Percentiles rank a stretch among this genome's conserved stretches.
Evolutionary conservation across 64 coral and sea anemone genomes (phyloP).

Genomic region (Anthopleura sola): DNA sequence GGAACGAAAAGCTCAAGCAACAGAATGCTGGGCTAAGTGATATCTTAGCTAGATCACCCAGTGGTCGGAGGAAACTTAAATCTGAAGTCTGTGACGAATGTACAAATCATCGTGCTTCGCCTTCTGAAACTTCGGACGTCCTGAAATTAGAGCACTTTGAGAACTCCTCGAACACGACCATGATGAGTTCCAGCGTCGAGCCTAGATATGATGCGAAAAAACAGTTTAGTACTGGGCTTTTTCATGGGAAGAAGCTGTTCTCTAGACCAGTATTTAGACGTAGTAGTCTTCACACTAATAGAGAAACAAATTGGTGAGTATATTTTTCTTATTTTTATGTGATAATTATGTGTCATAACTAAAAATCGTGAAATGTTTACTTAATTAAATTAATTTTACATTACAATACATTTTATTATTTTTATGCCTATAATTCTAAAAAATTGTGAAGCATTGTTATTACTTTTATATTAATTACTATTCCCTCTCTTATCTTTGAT

Average conservation of each 20-base stretch:
- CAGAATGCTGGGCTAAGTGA: constrained; percentile 33
- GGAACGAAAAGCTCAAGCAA: constrained; percentile 36
- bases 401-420: neutral
- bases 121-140: neutral
- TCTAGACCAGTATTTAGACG: neutral
- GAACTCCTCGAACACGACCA: neutral
- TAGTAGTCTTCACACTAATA: neutral
- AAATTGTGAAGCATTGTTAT: neutral
- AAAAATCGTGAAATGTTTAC: neutral
- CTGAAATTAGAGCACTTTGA: neutral
- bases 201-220: no score
- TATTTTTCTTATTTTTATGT: neutral
- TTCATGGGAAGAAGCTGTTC: neutral
- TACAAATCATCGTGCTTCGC: neutral
- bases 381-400: neutral
- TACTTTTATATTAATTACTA: no score
- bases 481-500: neutral
- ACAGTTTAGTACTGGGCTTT: neutral
- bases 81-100: neutral
- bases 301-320: constrained; percentile 6
- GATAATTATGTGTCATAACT: neutral
- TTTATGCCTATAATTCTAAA: neutral
- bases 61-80: neutral
- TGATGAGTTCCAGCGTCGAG: no score
- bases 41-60: neutral